Conservation (phyloP, 1,140 invertebrate genomes). For the Drosophila seguyi region DNA sequence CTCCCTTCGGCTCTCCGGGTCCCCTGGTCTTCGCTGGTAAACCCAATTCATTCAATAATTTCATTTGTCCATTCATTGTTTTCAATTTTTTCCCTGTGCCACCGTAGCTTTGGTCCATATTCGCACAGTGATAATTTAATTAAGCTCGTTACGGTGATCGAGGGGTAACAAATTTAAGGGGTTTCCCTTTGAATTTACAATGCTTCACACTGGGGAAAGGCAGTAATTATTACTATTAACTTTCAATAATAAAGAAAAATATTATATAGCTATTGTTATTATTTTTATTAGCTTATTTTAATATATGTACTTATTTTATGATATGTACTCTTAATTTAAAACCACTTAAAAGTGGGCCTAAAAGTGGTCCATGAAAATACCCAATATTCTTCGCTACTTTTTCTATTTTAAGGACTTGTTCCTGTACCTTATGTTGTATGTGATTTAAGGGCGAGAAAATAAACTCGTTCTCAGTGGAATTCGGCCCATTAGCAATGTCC, state of each 20-base stretch:
- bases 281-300: too few species aligned
- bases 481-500: slow-evolving; percentile 6
- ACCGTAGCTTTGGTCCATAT: slow-evolving; percentile 26
- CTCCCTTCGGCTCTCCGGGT: slow-evolving; percentile 4
- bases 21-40: slow-evolving; percentile 19
- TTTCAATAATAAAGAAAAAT: not conserved
- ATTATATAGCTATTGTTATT: not conserved
- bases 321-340: not conserved
- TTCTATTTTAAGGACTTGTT: not conserved
- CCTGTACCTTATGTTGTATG: not conserved
- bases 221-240: not conserved
- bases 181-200: slow-evolving; percentile 16
- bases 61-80: slow-evolving; percentile 73
- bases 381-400: not conserved
- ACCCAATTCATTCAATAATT: slow-evolving; percentile 81
- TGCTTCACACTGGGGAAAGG: not conserved
- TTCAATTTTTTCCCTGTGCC: slow-evolving; percentile 42
- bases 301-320: too few species aligned
- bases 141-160: slow-evolving; percentile 45
- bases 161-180: not conserved
- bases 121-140: slow-evolving; percentile 77
- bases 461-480: not conserved
- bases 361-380: too few species aligned
- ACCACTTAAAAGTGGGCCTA: not conserved
- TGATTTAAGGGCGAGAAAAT: not conserved